Percentiles rank a stretch among this genome's conserved stretches.
Conservation (phyloP, 2,113 vertebrate genomes). For the Acanthochromis polyacanthus region DNA sequence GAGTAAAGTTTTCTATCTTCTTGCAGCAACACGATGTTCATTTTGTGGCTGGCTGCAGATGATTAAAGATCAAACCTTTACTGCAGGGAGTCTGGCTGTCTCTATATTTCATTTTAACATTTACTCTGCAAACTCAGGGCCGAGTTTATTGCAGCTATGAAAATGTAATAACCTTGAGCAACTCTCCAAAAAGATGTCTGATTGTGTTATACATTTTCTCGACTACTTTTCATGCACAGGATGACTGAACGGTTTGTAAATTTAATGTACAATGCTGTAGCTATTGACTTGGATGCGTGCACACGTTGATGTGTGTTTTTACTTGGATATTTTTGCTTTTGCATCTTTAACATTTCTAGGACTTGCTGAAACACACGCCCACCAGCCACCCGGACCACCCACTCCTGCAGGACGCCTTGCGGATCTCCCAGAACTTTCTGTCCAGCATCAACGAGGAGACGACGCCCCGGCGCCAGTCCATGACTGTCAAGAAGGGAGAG, state of each 20-base stretch:
- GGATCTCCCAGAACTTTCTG: conserved; percentile 98
- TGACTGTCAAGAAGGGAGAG: conserved; percentile 97
- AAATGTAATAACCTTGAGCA: background rate
- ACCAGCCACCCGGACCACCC: conserved; percentile 92
- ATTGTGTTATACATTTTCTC: no score
- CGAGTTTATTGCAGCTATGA: background rate
- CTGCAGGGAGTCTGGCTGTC: background rate
- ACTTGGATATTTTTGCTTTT: background rate
- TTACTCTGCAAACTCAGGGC: background rate
- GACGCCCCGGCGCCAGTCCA: conserved; percentile 93
- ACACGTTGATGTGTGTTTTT: background rate
- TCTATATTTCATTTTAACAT: background rate
- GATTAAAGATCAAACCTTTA: no score
- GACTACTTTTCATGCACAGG: background rate
- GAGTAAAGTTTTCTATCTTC: no score
- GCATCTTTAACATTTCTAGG: conserved; percentile 79
- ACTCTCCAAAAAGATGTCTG: no score
- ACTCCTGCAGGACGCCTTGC: conserved; percentile 94
- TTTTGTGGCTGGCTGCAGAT: background rate
- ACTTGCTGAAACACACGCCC: conserved; percentile 97
- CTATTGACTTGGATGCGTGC: background rate
- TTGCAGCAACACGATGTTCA: background rate
- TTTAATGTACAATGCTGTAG: background rate
- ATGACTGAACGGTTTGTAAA: background rate
- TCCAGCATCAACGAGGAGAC: conserved; percentile 99